Evolutionary conservation across 2,113 vertebrate genomes (phyloP).

Genomic region (Cromileptes altivelis): DNA sequence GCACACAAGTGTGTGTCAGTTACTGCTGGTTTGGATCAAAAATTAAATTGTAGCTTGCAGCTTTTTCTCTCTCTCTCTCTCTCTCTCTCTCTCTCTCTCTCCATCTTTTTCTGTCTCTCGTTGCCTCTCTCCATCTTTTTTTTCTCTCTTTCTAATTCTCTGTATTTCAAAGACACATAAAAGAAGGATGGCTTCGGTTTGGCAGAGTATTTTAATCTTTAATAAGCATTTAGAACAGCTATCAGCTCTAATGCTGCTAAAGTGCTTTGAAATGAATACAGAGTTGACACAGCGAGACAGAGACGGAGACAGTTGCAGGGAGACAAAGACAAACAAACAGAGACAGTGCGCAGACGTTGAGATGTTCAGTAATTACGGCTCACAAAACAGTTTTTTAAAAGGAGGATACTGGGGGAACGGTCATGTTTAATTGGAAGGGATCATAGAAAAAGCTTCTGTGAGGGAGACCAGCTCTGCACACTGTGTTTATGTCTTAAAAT

Average conservation of each 20-base stretch:
- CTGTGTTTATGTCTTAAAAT: constrained; percentile 1
- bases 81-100: constrained; percentile 8
- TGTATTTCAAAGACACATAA: constrained; percentile 56
- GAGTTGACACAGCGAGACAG: constrained; percentile 60
- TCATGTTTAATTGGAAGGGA: constrained; percentile 59
- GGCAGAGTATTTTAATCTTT: constrained; percentile 72
- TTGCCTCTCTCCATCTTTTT: constrained; percentile 13
- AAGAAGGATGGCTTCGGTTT: constrained; percentile 43
- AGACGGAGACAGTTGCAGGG: constrained; percentile 42
- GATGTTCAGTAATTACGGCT: constrained; percentile 6
- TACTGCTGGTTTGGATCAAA: constrained; percentile 73
- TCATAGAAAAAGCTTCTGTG: constrained; percentile 9
- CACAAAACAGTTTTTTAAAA: constrained; percentile 5
- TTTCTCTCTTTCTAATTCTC: constrained; percentile 32
- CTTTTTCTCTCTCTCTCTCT: constrained; percentile 38
- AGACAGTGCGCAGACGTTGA: constrained; percentile 37
- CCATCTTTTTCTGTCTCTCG: neutral
- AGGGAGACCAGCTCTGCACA: neutral
- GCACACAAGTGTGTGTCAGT: constrained; percentile 73
- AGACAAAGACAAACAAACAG: constrained; percentile 52
- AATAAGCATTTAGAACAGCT: constrained; percentile 74
- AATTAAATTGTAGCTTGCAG: constrained; percentile 73
- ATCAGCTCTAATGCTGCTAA: constrained; percentile 67
- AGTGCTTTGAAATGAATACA: constrained; percentile 66
- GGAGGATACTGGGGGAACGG: constrained; percentile 11